These are phyloP conservation scores for Rhincodon typus DNA, from an alignment of 2,797 vertebrate genomes.

Conservation along the genomic window DNA sequence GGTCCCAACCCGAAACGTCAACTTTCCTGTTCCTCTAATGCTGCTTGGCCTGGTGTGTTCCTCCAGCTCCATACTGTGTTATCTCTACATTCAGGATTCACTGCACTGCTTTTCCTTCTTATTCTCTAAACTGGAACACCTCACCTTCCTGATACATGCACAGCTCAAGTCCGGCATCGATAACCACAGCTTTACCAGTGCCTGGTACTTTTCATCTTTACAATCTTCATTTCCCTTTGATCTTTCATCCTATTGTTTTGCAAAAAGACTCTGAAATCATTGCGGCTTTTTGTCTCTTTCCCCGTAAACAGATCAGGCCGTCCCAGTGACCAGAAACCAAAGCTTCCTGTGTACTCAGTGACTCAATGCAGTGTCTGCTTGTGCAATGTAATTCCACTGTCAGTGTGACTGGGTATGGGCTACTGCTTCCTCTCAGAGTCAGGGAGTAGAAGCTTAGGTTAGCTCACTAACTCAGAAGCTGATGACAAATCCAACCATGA, in stretches of 20 bases:
- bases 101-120: no score
- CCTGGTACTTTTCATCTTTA: not conserved
- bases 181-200: not conserved
- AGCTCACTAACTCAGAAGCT: not conserved
- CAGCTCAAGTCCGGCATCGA: not conserved
- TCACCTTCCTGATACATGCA: not conserved
- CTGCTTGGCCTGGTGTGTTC: no score
- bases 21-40: no score
- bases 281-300: no score
- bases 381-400: not conserved
- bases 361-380: not conserved
- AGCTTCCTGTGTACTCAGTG: not conserved
- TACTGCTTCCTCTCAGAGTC: not conserved
- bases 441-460: not conserved
- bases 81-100: not conserved
- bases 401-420: no score
- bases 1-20: no score
- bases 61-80: no score
- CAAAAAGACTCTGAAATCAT: not conserved
- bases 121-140: not conserved
- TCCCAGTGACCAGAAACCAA: not conserved
- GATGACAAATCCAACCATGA: not conserved
- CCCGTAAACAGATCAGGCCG: no score
- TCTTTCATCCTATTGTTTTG: not conserved
- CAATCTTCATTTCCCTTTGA: not conserved